Percentiles rank a stretch among this genome's conserved stretches.
phyloP scores from a whole-genome alignment of 2,888 invertebrate species.

The Leucoma salicis region DNA sequence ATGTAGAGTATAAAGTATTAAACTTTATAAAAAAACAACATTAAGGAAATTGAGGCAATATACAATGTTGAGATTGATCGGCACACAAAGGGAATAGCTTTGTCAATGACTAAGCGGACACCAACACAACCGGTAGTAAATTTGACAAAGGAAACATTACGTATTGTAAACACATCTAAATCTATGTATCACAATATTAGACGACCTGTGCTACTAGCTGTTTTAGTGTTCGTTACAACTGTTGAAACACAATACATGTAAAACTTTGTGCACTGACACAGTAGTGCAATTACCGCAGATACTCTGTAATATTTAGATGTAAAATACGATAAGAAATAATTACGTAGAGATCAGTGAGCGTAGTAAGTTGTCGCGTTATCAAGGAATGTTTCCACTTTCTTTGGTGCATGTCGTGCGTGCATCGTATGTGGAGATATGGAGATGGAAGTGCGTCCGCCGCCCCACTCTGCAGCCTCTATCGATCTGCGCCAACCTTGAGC shows the following conservation, averaged over 20 bases:
- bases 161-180: conserved; percentile 10
- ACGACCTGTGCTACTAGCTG: background rate
- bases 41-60: background rate
- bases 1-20: too few species aligned
- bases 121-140: conserved; percentile 44
- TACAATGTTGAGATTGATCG: conserved; percentile 42
- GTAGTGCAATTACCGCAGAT: conserved; percentile 19
- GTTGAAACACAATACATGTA: background rate
- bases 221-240: background rate
- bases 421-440: conserved; percentile 52
- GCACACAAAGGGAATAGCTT: conserved; percentile 49
- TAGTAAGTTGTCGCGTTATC: conserved; percentile 45
- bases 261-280: background rate
- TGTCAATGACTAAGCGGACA: conserved; percentile 53
- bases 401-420: conserved; percentile 53
- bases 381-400: conserved; percentile 74
- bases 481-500: conserved; percentile 74
- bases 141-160: conserved; percentile 38
- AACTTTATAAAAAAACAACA: too few species aligned
- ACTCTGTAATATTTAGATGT: conserved; percentile 29
- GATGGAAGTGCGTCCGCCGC: conserved; percentile 42
- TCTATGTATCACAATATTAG: background rate
- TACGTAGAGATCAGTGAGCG: conserved; percentile 44
- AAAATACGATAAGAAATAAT: conserved; percentile 35
- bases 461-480: conserved; percentile 52